These are phyloP conservation scores for Gallinago stenura DNA, from an alignment of 2,797 vertebrate genomes.

Conservation along the genomic window DNA sequence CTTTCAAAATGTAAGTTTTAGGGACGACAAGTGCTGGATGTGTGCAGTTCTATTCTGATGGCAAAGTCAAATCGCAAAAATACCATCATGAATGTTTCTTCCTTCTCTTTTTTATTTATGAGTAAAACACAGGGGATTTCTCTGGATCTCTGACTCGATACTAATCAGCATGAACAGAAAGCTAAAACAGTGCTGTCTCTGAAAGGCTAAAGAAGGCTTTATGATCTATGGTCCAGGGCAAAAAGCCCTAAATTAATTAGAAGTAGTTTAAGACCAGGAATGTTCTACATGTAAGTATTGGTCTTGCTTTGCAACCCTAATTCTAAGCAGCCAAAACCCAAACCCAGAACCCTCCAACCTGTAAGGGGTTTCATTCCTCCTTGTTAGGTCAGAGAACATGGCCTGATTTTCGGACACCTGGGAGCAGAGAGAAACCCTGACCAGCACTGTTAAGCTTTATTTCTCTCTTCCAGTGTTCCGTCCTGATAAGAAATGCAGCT, in stretches of 20 bases:
- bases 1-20: slow-evolving; percentile 76
- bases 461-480: background rate
- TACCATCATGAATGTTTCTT: slow-evolving; percentile 26
- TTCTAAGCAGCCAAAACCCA: background rate
- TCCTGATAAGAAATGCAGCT: background rate
- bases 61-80: slow-evolving; percentile 49
- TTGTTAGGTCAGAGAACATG: background rate
- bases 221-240: background rate
- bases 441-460: background rate
- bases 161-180: slow-evolving; percentile 18
- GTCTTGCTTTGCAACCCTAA: background rate
- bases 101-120: slow-evolving; percentile 56
- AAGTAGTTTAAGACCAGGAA: background rate
- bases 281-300: background rate
- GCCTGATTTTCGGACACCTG: background rate
- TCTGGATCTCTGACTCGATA: slow-evolving; percentile 43
- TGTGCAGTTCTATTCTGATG: slow-evolving; percentile 44
- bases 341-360: background rate
- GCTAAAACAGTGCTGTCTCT: background rate
- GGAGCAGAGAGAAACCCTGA: background rate
- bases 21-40: slow-evolving; percentile 58
- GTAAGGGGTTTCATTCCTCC: background rate
- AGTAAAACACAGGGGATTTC: slow-evolving; percentile 47
- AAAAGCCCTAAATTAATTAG: slow-evolving; percentile 5
- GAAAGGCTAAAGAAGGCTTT: background rate